Conservation (phyloP, 1,140 invertebrate genomes). For the Brachionus sp. region DNA sequence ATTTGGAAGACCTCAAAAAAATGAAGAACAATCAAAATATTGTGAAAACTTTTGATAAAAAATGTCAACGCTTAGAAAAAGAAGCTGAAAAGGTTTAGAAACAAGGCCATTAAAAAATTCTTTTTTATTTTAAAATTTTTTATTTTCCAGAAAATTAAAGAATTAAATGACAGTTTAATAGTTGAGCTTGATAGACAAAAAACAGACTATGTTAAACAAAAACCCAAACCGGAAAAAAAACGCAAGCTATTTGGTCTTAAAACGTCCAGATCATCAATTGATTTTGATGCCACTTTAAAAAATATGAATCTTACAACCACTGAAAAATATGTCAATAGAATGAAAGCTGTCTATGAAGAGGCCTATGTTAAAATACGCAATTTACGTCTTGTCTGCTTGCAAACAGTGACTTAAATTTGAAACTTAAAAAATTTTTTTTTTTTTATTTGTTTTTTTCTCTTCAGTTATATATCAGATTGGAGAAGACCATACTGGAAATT, state of each 20-base stretch:
- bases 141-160: constrained; percentile 39
- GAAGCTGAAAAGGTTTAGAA: constrained; percentile 20
- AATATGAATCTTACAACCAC: constrained; percentile 2
- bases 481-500: background rate
- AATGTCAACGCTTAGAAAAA: constrained; percentile 9
- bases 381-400: background rate
- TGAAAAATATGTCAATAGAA: constrained; percentile 5
- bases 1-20: constrained; percentile 25
- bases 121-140: background rate
- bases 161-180: background rate
- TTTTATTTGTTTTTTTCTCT: background rate
- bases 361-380: background rate
- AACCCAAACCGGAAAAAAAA: constrained; percentile 19
- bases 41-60: background rate
- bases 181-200: background rate
- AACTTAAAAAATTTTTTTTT: background rate
- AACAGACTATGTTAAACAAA: background rate
- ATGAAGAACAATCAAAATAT: background rate
- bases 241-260: background rate
- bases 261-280: constrained; percentile 3
- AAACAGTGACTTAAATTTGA: background rate
- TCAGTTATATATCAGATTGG: background rate
- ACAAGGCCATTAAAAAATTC: background rate
- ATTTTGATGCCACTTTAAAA: constrained; percentile 18
- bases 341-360: constrained; percentile 19